Percentiles rank a stretch among this genome's conserved stretches.
These are phyloP conservation scores for Latrodectus elegans DNA, from an alignment of 2,888 invertebrate genomes.

Conservation along the genomic window DNA sequence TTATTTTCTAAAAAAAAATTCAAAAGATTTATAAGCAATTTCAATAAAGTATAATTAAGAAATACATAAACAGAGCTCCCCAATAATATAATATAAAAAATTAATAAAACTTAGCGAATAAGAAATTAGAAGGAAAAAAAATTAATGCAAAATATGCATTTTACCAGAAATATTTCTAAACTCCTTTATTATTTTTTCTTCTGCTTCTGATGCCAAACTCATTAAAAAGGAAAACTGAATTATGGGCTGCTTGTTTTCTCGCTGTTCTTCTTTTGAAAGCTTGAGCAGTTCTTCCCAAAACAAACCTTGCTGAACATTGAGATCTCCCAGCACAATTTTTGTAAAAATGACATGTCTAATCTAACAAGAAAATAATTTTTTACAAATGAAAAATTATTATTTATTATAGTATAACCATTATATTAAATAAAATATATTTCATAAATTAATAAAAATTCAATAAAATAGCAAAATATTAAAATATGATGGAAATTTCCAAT, in stretches of 20 bases:
- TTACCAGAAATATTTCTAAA: constrained; percentile 35
- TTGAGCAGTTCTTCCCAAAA: constrained; percentile 55
- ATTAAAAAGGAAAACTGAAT: constrained; percentile 49
- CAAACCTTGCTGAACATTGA: constrained; percentile 34
- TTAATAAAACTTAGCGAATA: too few species aligned
- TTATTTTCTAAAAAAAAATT: too few species aligned
- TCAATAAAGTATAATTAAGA: too few species aligned
- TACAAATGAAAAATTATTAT: not conserved
- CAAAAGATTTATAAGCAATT: too few species aligned
- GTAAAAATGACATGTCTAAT: constrained; percentile 43
- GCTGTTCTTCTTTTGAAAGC: not conserved
- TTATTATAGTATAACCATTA: not conserved
- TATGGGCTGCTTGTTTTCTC: constrained; percentile 13
- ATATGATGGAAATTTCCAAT: not conserved
- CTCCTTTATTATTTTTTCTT: constrained; percentile 23
- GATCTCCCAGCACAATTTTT: constrained; percentile 52
- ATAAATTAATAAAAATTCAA: not conserved
- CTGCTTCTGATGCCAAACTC: constrained; percentile 44
- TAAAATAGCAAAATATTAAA: not conserved
- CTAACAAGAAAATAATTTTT: constrained; percentile 2
- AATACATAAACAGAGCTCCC: too few species aligned
- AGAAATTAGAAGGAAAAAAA: too few species aligned
- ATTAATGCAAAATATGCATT: not conserved
- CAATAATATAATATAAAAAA: too few species aligned
- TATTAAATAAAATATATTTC: not conserved